Evolutionary conservation across 2,797 vertebrate genomes (phyloP).

Genomic region (Pseudochirops cupreus): DNA sequence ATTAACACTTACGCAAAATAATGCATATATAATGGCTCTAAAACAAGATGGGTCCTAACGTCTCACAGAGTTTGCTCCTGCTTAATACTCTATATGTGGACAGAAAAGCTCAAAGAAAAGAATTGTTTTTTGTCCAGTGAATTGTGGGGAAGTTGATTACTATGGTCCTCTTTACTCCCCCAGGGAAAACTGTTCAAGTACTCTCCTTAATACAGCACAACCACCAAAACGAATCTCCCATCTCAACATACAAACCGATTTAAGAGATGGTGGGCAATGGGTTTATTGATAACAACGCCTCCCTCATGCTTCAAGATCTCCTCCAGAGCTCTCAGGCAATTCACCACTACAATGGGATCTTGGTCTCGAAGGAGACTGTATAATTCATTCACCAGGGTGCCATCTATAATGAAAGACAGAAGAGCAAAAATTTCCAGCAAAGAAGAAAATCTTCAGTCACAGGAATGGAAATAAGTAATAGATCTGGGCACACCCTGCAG

Average conservation of each 20-base stretch:
- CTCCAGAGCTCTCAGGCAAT: conserved; percentile 96
- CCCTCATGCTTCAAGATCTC: conserved; percentile 95
- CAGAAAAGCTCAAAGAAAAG: conserved; percentile 54
- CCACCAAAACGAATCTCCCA: neutral
- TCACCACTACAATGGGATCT: conserved; percentile 97
- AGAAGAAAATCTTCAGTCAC: conserved; percentile 48
- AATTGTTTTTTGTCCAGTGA: conserved; percentile 19
- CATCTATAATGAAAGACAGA: conserved; percentile 85
- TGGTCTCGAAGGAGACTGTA: conserved; percentile 95
- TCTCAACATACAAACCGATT: conserved; percentile 89
- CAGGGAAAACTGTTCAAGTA: conserved; percentile 12
- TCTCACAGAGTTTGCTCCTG: neutral
- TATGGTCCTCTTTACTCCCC: conserved; percentile 18
- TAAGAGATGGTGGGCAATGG: conserved; percentile 97
- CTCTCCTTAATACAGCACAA: neutral
- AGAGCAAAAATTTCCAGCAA: conserved; percentile 51
- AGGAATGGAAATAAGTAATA: neutral
- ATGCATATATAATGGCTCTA: neutral
- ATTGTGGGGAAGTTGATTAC: conserved; percentile 40
- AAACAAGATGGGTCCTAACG: neutral
- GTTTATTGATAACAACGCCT: conserved; percentile 97
- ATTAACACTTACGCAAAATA: conserved; percentile 47
- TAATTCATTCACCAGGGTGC: conserved; percentile 93
- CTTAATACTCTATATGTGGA: conserved; percentile 9
- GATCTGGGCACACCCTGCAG: conserved; percentile 14